phyloP scores from a whole-genome alignment of 2,888 invertebrate genomes.

The Caenorhabditis afra region DNA sequence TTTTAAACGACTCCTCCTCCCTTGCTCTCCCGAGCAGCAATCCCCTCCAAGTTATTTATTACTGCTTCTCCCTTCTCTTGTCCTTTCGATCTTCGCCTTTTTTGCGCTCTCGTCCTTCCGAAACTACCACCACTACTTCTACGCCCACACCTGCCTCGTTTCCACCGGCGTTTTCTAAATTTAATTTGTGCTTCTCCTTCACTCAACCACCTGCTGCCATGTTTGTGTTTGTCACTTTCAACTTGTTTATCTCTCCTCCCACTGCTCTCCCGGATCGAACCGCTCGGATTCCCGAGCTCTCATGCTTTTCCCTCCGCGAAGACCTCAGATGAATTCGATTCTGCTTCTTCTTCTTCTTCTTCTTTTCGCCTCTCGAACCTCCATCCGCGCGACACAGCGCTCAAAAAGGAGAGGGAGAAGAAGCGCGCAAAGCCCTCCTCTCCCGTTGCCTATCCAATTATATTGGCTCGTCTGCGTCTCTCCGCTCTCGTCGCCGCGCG shows the following conservation, averaged over 20 bases:
- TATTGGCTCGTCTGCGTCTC: slow-evolving; percentile 36
- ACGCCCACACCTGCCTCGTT: slow-evolving; percentile 37
- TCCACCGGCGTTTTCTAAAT: slow-evolving; percentile 35
- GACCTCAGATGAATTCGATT: not conserved
- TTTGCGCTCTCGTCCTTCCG: not conserved
- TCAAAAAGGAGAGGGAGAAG: not conserved
- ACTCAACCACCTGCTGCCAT: slow-evolving; percentile 10
- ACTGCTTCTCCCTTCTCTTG: slow-evolving; percentile 7
- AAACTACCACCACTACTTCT: not conserved
- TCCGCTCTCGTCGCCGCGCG: not conserved
- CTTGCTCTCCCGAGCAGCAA: not conserved
- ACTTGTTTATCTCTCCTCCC: slow-evolving; percentile 34
- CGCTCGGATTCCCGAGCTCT: not conserved
- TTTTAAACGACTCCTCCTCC: slow-evolving; percentile 26
- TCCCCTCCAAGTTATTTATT: slow-evolving; percentile 1
- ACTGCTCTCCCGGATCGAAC: not conserved
- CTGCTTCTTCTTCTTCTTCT: not conserved
- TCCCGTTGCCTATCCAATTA: slow-evolving; percentile 45
- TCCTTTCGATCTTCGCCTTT: slow-evolving; percentile 12
- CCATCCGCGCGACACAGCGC: slow-evolving; percentile 23
- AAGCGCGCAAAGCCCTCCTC: slow-evolving; percentile 23
- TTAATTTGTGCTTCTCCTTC: slow-evolving; percentile 25
- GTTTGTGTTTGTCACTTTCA: slow-evolving; percentile 42
- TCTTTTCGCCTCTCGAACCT: not conserved
- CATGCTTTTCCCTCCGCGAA: not conserved